Conservation (phyloP, 1,140 invertebrate genomes). For the Chelonus insularis region DNA sequence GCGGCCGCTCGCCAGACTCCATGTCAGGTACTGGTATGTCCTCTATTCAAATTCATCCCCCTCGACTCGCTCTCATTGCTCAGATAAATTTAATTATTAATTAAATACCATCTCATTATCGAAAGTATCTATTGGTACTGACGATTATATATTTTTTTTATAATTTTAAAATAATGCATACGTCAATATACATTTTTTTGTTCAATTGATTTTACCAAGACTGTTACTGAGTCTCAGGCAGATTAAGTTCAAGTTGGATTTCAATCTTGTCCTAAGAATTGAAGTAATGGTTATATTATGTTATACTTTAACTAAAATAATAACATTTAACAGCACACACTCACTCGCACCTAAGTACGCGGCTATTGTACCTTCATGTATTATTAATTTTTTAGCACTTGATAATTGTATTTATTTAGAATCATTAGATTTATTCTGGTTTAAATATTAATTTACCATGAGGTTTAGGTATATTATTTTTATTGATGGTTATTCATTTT, state of each 20-base stretch:
- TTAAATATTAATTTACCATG: not conserved
- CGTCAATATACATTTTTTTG: too few species aligned
- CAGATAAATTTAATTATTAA: not conserved
- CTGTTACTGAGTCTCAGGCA: too few species aligned
- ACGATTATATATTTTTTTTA: not conserved
- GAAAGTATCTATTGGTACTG: not conserved
- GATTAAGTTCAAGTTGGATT: too few species aligned
- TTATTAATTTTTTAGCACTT: not conserved
- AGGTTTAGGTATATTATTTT: constrained; percentile 9
- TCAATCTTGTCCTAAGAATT: too few species aligned
- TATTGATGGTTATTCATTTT: constrained; percentile 5
- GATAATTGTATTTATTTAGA: not conserved
- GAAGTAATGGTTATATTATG: too few species aligned
- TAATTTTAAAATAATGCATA: not conserved
- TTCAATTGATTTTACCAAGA: too few species aligned
- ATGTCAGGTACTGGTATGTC: constrained; percentile 74
- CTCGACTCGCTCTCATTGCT: constrained; percentile 33
- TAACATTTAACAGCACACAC: constrained; percentile 23
- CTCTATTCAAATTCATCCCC: constrained; percentile 48
- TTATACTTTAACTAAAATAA: too few species aligned
- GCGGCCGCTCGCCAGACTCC: constrained; percentile 69
- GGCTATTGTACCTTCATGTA: not conserved
- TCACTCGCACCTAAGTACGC: constrained; percentile 8
- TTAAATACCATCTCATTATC: not conserved
- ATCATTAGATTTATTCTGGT: not conserved